A percentile compares a stretch with the other conserved stretches of the same genome.
Evolutionary conservation across 2,888 invertebrate genomes (phyloP).

Genomic region (Melanostoma scalare): DNA sequence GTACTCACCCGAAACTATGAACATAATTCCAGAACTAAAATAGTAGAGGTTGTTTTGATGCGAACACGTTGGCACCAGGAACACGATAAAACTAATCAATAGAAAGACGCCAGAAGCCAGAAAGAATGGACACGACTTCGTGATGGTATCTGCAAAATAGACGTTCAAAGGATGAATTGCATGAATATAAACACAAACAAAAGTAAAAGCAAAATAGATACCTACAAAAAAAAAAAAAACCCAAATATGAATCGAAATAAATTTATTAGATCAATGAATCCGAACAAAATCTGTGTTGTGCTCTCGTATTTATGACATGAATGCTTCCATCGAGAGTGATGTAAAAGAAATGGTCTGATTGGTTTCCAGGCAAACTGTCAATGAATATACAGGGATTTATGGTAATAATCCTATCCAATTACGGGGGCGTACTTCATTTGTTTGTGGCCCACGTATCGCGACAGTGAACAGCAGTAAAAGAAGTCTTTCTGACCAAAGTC

Average conservation of each 20-base stretch:
- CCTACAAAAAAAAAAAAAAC: conserved; percentile 10
- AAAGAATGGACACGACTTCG: conserved; percentile 92
- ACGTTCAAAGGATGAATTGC: conserved; percentile 15
- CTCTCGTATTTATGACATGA: conserved; percentile 61
- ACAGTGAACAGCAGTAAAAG: too few species aligned
- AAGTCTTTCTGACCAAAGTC: too few species aligned
- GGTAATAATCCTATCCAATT: conserved; percentile 49
- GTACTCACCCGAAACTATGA: conserved; percentile 92
- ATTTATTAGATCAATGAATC: conserved; percentile 66
- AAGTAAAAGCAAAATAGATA: neutral
- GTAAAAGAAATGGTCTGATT: conserved; percentile 24
- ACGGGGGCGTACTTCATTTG: neutral
- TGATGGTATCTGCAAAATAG: conserved; percentile 89
- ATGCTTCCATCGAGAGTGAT: conserved; percentile 53
- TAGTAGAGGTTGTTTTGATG: conserved; percentile 90
- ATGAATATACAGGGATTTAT: conserved; percentile 59
- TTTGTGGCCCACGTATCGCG: neutral
- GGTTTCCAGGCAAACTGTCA: conserved; percentile 18
- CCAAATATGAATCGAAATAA: conserved; percentile 27
- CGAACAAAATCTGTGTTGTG: conserved; percentile 49
- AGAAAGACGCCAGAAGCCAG: conserved; percentile 90
- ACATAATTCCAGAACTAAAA: conserved; percentile 92
- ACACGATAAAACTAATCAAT: conserved; percentile 90
- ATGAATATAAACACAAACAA: conserved; percentile 15
- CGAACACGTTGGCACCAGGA: conserved; percentile 89